phyloP scores from a whole-genome alignment of 2,797 vertebrate species.

The Acestrorhynchus altus region DNA sequence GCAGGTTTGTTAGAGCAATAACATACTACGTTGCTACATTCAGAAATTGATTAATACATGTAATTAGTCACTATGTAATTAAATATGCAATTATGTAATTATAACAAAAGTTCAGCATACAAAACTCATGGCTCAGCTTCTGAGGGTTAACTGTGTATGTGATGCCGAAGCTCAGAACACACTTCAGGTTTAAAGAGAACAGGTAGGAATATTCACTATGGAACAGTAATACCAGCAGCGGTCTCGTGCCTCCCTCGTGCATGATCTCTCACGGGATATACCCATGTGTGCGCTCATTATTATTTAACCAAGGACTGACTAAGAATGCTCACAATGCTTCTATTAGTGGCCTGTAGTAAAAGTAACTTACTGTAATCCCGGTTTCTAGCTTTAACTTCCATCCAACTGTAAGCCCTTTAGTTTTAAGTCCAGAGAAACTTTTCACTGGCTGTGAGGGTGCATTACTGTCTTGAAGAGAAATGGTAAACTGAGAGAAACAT shows the following conservation, averaged over 20 bases:
- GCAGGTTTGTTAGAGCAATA: no score
- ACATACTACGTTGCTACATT: no score
- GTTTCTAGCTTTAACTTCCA: not conserved
- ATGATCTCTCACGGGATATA: slow-evolving; percentile 21
- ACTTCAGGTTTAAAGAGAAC: no score
- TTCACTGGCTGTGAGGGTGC: not conserved
- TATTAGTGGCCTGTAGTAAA: slow-evolving; percentile 14
- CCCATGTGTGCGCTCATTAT: slow-evolving; percentile 2
- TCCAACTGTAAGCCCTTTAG: not conserved
- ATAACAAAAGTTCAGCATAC: not conserved
- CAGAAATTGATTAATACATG: no score
- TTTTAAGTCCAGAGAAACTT: slow-evolving; percentile 28
- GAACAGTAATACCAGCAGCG: not conserved
- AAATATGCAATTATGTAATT: not conserved
- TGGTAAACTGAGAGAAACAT: not conserved
- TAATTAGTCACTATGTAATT: no score
- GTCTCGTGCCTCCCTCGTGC: slow-evolving; percentile 37
- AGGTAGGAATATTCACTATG: not conserved
- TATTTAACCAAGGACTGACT: slow-evolving; percentile 6
- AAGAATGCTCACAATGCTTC: not conserved
- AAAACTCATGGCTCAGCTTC: not conserved
- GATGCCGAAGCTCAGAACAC: not conserved
- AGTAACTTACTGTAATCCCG: slow-evolving; percentile 40
- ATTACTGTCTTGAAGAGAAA: not conserved
- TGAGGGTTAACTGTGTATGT: not conserved